These are phyloP conservation scores for Parthenolecanium corni DNA, from an alignment of 2,888 invertebrate genomes.

Conservation along the genomic window DNA sequence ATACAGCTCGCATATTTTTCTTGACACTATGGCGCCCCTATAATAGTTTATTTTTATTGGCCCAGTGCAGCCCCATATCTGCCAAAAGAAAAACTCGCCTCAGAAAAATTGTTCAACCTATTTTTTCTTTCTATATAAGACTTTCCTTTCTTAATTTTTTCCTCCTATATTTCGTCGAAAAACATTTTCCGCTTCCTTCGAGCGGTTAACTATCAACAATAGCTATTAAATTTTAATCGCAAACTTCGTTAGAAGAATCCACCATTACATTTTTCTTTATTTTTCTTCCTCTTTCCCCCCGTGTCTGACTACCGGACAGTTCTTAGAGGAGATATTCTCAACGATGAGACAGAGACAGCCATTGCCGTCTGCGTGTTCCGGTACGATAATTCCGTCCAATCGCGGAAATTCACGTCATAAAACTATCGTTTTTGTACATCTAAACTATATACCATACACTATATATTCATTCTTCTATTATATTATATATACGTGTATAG, in stretches of 20 bases:
- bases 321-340: not conserved
- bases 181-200: not conserved
- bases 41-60: conserved; percentile 9
- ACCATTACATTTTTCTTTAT: not conserved
- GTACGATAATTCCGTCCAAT: conserved; percentile 28
- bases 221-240: conserved; percentile 6
- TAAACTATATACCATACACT: conserved; percentile 8
- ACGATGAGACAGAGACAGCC: conserved; percentile 10
- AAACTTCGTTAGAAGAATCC: conserved; percentile 5
- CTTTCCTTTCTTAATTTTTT: not conserved
- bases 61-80: too few relatives aligned
- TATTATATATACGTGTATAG: too few relatives aligned
- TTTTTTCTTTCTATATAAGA: not conserved
- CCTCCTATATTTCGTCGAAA: too few relatives aligned
- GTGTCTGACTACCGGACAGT: too few relatives aligned
- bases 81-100: not conserved
- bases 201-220: conserved; percentile 6
- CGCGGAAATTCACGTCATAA: conserved; percentile 27
- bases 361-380: conserved; percentile 26
- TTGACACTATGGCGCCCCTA: not conserved
- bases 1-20: too few relatives aligned
- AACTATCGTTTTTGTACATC: conserved; percentile 24
- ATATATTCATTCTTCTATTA: not conserved
- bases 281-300: too few relatives aligned
- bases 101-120: not conserved